Base-by-base conservation (phyloP, 2,113 vertebrate genomes). In the Ammospiza caudacuta region DNA sequence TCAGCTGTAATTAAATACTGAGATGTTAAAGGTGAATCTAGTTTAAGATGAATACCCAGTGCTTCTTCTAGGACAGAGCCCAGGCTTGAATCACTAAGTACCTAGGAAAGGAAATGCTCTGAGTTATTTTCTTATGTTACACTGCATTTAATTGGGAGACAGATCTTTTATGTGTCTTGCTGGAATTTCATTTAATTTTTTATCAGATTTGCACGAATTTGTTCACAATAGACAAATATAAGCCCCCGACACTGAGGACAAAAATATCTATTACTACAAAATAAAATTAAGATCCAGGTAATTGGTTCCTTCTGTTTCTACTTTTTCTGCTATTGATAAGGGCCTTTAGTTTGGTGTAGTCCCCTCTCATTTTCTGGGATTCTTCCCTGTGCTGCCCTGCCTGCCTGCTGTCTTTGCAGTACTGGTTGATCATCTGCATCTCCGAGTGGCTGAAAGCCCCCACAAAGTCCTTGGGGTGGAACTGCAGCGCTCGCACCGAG, bases 241-340 rank as follows among this genome's bases (percentile, higher is more conserved):
- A 90, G 91, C 57, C 93, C 91, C 70, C 92, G 95, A 64, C 35
- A 43, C 78, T 80, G 89, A 92, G 79, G 77, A 66, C 76, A 84
- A 86, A 82, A 33, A 52, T 47, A 92, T 82, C 90, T 97, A 59
- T 41, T 81, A 43, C 54, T 81, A 49, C 19, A 84, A 47, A 68
- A 81, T 55, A 84, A 94, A 64, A 87, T 98, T 98, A 99, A 54
- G 98, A 98, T 54, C 98, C 98, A 14, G 98, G 98, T 80, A 98
- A 94, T 89, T 99, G 98, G 93, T 99, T 98, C 62, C 99, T 98
- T 84, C 99, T 98, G 91, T 99, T 99, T 79, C 99, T 98, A 97
- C 99, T 99, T 98, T 99, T 99, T 78, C 98, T 98, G 87, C 98
- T 98, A 66, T 98, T 99, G 94, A 99, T 98, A 92, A 99, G 98